phyloP scores from a whole-genome alignment of 1,140 invertebrate species.

The Drosophila novamexicana region DNA sequence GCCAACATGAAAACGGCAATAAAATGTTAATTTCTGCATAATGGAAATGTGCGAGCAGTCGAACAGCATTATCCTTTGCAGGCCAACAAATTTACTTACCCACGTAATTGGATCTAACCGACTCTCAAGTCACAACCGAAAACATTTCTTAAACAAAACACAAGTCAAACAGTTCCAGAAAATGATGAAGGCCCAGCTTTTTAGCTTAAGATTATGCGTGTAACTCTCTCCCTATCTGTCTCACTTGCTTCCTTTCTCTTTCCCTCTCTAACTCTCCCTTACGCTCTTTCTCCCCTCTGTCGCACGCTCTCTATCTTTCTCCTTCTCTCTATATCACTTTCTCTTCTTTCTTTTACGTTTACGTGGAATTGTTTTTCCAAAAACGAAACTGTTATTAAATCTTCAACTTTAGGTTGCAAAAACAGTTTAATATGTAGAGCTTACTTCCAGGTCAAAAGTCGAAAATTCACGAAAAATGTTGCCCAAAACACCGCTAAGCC shows the following conservation, averaged over 20 bases:
- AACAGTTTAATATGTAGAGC: too few relatives aligned
- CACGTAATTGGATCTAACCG: background rate
- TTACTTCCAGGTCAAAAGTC: too few relatives aligned
- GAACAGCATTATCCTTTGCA: constrained; percentile 2
- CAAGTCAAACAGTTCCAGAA: background rate
- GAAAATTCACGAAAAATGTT: too few relatives aligned
- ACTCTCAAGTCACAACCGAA: background rate
- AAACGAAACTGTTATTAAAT: too few relatives aligned
- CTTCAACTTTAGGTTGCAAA: too few relatives aligned
- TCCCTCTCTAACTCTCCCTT: too few relatives aligned
- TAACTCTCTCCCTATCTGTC: too few relatives aligned
- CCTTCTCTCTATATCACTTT: background rate
- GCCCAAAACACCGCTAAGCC: too few relatives aligned
- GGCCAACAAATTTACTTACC: background rate
- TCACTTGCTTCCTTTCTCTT: background rate
- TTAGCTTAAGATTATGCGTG: too few relatives aligned
- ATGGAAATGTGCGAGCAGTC: constrained; percentile 22
- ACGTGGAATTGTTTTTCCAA: too few relatives aligned
- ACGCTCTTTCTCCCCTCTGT: too few relatives aligned
- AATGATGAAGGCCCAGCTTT: background rate
- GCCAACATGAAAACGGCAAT: constrained; percentile 31
- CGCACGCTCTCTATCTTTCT: background rate
- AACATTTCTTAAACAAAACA: background rate
- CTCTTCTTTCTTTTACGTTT: too few relatives aligned
- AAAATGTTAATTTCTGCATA: constrained; percentile 41